Evolutionary conservation across 2,113 vertebrate genomes (phyloP).

Genomic region (Mobula birostris): DNA sequence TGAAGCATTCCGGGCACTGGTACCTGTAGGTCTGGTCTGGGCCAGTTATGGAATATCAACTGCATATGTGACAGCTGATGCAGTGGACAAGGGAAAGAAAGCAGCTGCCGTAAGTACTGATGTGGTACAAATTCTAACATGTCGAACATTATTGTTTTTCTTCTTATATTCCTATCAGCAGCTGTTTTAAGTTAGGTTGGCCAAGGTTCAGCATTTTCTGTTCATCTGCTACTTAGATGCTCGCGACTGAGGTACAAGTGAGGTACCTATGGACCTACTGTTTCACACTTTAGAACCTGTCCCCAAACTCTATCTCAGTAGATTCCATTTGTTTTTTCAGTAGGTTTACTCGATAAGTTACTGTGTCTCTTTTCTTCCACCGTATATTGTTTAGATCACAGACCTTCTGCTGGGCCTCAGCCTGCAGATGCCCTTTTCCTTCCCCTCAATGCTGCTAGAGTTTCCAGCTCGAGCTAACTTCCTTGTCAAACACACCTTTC

Average conservation of each 20-base stretch:
- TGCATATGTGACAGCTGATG: conserved; percentile 80
- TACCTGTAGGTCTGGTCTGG: conserved; percentile 76
- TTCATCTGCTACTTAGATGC: background rate
- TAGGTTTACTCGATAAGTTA: no score
- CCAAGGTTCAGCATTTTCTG: background rate
- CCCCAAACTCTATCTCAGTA: background rate
- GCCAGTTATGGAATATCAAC: conserved; percentile 80
- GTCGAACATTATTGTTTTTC: background rate
- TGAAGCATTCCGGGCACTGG: conserved; percentile 82
- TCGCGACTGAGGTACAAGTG: background rate
- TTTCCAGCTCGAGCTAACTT: no score
- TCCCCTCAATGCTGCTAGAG: no score
- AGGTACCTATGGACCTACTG: background rate
- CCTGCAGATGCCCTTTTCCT: no score
- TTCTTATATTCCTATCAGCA: background rate
- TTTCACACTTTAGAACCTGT: background rate
- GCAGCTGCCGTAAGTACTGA: conserved; percentile 67
- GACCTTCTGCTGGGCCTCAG: no score
- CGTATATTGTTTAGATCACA: no score
- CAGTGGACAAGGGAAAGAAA: conserved; percentile 83
- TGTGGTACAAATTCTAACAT: background rate
- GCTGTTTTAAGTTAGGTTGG: background rate
- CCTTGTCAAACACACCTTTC: no score
- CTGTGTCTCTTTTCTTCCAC: no score
- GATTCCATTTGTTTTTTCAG: background rate